Base-by-base conservation (phyloP, 2,797 vertebrate genomes). In the Mycteria americana region DNA sequence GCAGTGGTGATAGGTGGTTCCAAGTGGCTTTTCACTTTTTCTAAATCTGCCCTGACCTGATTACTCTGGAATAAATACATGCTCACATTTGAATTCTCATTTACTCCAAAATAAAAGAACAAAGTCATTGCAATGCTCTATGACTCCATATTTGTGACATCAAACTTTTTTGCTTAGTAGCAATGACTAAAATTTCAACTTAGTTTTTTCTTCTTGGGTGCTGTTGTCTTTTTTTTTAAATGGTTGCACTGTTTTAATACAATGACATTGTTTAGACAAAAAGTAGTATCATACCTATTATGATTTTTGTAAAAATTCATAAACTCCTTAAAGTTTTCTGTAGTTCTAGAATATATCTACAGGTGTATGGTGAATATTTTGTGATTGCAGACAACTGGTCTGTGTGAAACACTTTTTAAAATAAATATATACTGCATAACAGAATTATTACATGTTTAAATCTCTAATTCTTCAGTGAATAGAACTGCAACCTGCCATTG, bases 401-500 rank as follows among this genome's bases (percentile, higher is more conserved):
- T 78, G 65, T 6, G 10, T 11, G 48, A 85, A 90, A 64, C 43
- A 53, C 94, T 70, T 96, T 83, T 68, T 23, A 2, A 77, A 65
- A 92, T 92, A 65, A 43, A 62, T 85, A 31, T 95, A 65, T 87
- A 88, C 11, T 85, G 31, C 63, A 59, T 31, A 80, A 63, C 50
- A 90, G 70, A 95, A 95, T 96, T 97, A 97, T 96, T 95, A 46
- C 24, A 70, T 76, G 85, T 97, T 95, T 96, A 95, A 97, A 96
- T 96, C 89, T 96, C 80, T 83, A 46, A 64, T 89, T 96, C 79
- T 97, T 97, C 79, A 63, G 63, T 96, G 94, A 97, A 90, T 93
- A 97, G 78, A 93, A 95, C 65, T 93, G 46, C 95, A 96, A 64
- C 53, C 75, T 97, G 89, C 39, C 80, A 82, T 74, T 78, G 35